phyloP scores from a whole-genome alignment of 2,113 vertebrate species.

The Piprites chloris region DNA sequence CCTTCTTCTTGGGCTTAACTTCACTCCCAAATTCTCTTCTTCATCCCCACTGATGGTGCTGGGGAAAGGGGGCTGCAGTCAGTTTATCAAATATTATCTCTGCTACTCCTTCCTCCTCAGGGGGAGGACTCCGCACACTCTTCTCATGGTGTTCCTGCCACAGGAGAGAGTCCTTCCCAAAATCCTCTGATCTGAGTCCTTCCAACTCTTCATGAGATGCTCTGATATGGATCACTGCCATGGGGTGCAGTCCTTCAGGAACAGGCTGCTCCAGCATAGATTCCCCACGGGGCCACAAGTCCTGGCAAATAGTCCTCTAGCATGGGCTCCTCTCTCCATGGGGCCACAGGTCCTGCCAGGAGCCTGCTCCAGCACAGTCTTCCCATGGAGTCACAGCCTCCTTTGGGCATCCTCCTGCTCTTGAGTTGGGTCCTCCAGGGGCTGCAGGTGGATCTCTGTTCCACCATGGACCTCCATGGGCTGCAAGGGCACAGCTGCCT shows the following conservation, averaged over 20 bases:
- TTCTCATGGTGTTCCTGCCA: background rate
- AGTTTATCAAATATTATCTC: background rate
- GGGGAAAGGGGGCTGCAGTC: background rate
- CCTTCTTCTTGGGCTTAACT: background rate
- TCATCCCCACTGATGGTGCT: background rate
- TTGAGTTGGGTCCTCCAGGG: background rate
- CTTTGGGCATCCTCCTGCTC: background rate
- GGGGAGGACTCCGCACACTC: background rate
- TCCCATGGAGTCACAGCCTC: background rate
- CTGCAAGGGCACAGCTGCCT: background rate
- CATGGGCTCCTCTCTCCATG: background rate
- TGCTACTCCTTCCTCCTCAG: background rate
- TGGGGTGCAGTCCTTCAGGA: background rate
- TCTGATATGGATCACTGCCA: background rate
- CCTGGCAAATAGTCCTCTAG: background rate
- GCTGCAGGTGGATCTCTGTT: background rate
- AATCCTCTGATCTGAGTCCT: background rate
- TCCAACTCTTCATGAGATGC: background rate
- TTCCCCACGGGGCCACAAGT: background rate
- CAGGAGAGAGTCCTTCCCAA: background rate
- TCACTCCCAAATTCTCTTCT: background rate
- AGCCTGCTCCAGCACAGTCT: background rate
- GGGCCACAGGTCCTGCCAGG: background rate
- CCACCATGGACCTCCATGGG: too few species aligned
- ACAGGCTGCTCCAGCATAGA: background rate